phyloP scores from a whole-genome alignment of 2,797 vertebrate species.

The Rhinella marina region DNA sequence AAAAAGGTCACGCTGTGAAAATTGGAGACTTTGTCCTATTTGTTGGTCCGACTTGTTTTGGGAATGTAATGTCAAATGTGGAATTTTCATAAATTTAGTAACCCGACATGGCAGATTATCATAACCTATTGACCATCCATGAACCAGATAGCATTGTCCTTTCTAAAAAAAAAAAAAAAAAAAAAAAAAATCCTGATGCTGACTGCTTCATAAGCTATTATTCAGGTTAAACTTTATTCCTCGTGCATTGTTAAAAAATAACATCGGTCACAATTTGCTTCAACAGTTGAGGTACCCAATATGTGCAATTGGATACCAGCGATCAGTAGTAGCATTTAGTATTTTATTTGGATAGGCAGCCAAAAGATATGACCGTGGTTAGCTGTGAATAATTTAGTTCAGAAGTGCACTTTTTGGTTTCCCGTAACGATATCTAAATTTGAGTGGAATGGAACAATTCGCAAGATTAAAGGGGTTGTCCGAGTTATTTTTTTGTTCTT shows the following conservation, averaged over 20 bases:
- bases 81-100: not conserved
- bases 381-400: not conserved
- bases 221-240: not conserved
- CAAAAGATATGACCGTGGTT: not conserved
- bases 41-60: not conserved
- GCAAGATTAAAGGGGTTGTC: too few relatives aligned
- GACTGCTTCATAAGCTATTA: not conserved
- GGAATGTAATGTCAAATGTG: not conserved
- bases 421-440: not conserved
- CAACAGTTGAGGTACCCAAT: not conserved
- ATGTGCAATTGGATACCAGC: not conserved
- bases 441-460: too few relatives aligned
- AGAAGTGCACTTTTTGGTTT: not conserved
- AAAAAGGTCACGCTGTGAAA: not conserved
- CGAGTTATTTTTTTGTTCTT: too few relatives aligned
- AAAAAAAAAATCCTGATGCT: not conserved
- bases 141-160: too few relatives aligned
- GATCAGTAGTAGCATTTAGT: not conserved
- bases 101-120: not conserved
- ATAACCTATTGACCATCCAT: too few relatives aligned
- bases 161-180: too few relatives aligned
- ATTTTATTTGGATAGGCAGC: not conserved
- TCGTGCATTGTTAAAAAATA: not conserved
- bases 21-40: not conserved
- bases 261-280: not conserved